Evolutionary conservation across 2,888 invertebrate species (phyloP).

Genomic region (Neocrepidodera transversa): DNA sequence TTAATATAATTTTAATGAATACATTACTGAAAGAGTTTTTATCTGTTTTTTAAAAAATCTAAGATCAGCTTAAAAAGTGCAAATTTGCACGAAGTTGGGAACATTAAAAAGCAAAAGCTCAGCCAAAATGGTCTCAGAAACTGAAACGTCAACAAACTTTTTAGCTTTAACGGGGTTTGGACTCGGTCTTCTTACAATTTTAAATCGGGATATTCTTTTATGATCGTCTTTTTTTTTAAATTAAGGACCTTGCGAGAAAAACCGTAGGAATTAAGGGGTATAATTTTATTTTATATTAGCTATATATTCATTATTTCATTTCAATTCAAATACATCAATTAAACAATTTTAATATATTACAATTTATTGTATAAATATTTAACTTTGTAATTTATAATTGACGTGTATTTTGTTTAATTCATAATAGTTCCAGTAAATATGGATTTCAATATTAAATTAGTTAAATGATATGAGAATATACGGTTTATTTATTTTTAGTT

Average conservation of each 20-base stretch:
- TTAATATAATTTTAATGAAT: neutral
- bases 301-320: too few relatives aligned
- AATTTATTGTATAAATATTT: too few relatives aligned
- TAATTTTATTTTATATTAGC: too few relatives aligned
- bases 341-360: too few relatives aligned
- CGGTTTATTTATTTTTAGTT: too few relatives aligned
- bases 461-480: too few relatives aligned
- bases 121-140: constrained; percentile 18
- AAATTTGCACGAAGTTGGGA: constrained; percentile 16
- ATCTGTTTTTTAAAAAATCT: constrained; percentile 2
- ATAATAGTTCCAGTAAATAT: too few relatives aligned
- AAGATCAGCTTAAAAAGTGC: constrained; percentile 23
- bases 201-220: constrained; percentile 6
- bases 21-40: neutral
- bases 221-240: constrained; percentile 6
- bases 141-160: constrained; percentile 30
- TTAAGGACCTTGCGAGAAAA: constrained; percentile 2
- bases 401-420: too few relatives aligned
- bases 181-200: neutral
- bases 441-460: too few relatives aligned
- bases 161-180: neutral
- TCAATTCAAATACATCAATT: too few relatives aligned
- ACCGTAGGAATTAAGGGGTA: neutral
- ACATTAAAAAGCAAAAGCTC: constrained; percentile 27
- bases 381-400: too few relatives aligned